Conservation (phyloP, 2,797 vertebrate species). For the Malacoctenus gilli region DNA sequence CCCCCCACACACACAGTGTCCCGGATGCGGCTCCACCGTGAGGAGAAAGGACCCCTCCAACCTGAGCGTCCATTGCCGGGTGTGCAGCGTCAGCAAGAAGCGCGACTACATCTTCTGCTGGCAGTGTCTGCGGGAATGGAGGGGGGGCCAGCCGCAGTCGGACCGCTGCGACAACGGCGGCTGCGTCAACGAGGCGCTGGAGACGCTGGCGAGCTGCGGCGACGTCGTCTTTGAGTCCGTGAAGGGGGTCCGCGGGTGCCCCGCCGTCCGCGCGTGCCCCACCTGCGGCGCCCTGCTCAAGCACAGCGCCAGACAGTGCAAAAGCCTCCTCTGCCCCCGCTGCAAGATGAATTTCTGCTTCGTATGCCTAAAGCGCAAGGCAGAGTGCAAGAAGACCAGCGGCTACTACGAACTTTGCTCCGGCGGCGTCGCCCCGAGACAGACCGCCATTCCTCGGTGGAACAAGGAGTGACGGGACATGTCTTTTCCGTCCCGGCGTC, state of each 20-base stretch:
- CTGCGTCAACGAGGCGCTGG: constrained; percentile 26
- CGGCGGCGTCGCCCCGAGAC: constrained; percentile 26
- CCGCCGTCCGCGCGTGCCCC: constrained; percentile 56
- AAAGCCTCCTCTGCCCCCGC: background rate
- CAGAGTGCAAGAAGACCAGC: background rate
- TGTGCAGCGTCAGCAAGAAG: constrained; percentile 52
- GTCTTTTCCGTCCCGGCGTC: too few relatives aligned
- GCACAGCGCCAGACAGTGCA: constrained; percentile 15
- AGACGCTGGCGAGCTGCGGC: constrained; percentile 27
- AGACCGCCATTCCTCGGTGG: constrained; percentile 36
- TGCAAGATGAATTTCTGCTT: constrained; percentile 65
- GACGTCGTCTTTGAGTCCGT: constrained; percentile 12
- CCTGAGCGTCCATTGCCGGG: constrained; percentile 66
- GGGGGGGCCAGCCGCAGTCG: background rate
- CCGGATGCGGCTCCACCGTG: constrained; percentile 68
- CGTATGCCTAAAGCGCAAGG: constrained; percentile 48
- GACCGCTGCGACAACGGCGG: constrained; percentile 40
- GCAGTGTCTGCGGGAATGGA: constrained; percentile 63
- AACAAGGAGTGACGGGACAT: background rate
- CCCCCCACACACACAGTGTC: constrained; percentile 64
- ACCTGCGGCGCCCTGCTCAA: constrained; percentile 52
- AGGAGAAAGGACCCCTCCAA: constrained; percentile 66
- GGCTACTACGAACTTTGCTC: too few relatives aligned
- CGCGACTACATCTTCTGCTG: constrained; percentile 48
- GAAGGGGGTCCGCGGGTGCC: constrained; percentile 25